phyloP scores from a whole-genome alignment of 2,797 vertebrate species.

The Menidia menidia region DNA sequence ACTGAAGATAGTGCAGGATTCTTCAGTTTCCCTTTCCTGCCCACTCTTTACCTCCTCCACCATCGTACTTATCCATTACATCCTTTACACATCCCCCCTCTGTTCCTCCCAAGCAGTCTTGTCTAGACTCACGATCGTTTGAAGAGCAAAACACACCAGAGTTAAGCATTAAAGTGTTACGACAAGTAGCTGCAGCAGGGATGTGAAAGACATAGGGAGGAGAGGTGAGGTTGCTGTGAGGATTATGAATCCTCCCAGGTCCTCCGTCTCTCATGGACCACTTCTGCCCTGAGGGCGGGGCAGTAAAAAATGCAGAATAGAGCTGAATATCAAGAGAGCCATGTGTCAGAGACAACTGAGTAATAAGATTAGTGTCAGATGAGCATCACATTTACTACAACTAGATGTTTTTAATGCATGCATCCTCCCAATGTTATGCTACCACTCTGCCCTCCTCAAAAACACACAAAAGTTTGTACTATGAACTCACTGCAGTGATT shows the following conservation, averaged over 20 bases:
- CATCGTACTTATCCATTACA: constrained; percentile 19
- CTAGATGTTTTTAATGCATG: too few relatives aligned
- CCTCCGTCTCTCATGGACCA: constrained; percentile 11
- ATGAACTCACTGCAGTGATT: too few relatives aligned
- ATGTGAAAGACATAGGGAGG: neutral
- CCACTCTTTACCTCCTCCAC: constrained; percentile 22
- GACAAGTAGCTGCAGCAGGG: constrained; percentile 26
- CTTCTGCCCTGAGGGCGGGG: constrained; percentile 18
- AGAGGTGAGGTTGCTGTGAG: constrained; percentile 14
- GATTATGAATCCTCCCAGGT: constrained; percentile 12
- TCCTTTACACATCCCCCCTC: constrained; percentile 26
- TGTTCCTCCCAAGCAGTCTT: constrained; percentile 13
- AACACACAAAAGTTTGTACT: too few relatives aligned
- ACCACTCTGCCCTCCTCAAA: too few relatives aligned
- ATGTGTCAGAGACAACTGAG: neutral
- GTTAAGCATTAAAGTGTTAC: constrained; percentile 15
- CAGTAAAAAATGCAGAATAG: constrained; percentile 2
- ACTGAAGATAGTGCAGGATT: constrained; percentile 27
- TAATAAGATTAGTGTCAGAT: neutral
- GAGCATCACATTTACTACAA: too few relatives aligned
- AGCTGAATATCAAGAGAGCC: neutral
- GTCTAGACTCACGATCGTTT: constrained; percentile 35
- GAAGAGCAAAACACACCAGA: constrained; percentile 18
- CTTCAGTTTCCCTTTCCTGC: constrained; percentile 21
- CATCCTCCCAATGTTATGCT: too few relatives aligned